These are phyloP conservation scores for Nothoprocta perdicaria DNA, from an alignment of 2,113 vertebrate genomes.

Conservation along the genomic window DNA sequence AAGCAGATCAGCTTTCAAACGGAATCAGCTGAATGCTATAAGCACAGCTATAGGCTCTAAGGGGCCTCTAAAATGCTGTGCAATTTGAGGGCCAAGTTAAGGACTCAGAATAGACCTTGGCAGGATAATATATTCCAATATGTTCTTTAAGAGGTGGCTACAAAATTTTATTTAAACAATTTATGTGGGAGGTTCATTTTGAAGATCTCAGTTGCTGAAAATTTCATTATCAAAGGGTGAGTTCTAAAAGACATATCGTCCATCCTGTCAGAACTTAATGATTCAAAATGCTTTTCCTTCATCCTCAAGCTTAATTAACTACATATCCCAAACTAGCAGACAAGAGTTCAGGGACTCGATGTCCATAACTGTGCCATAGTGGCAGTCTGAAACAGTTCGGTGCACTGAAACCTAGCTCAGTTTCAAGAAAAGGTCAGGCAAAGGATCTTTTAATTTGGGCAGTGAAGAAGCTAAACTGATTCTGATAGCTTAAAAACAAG, in stretches of 20 bases:
- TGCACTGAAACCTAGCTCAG: not conserved
- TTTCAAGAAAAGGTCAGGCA: not conserved
- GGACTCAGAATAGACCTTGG: conserved; percentile 32
- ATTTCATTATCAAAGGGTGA: not conserved
- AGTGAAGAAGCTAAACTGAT: not conserved
- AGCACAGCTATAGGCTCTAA: conserved; percentile 4
- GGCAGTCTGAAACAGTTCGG: not conserved
- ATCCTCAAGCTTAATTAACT: not conserved
- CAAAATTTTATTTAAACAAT: conserved; percentile 47
- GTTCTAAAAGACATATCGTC: not conserved
- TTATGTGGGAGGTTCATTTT: conserved; percentile 17
- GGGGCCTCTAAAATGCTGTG: conserved; percentile 26
- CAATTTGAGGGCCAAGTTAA: conserved; percentile 20
- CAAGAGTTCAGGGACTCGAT: not conserved
- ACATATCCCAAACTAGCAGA: not conserved
- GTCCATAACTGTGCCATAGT: not conserved
- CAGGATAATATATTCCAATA: conserved; percentile 17
- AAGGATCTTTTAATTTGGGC: not conserved
- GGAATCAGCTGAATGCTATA: not conserved
- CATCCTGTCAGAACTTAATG: not conserved
- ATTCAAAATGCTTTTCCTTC: not conserved
- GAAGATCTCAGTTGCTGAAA: conserved; percentile 25
- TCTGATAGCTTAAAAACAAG: not conserved
- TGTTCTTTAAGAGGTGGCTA: conserved; percentile 13
- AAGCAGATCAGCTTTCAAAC: conserved; percentile 43